Evolutionary conservation across 2,888 invertebrate species (phyloP).

Genomic region (Oegoconia quadripuncta): DNA sequence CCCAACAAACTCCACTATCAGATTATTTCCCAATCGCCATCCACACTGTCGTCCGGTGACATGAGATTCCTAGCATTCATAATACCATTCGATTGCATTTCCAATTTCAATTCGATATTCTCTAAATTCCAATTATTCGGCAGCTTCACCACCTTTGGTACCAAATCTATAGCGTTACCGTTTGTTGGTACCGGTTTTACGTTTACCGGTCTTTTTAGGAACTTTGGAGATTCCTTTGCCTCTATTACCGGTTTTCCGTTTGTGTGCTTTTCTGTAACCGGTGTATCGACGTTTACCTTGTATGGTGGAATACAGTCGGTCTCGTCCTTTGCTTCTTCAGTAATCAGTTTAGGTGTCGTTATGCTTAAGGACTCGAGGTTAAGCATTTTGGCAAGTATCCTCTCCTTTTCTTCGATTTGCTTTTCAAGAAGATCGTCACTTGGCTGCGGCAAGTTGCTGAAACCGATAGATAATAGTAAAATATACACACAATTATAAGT

Average conservation of each 20-base stretch:
- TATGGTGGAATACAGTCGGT: slow-evolving; percentile 13
- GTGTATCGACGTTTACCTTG: slow-evolving; percentile 15
- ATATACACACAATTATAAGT: no score
- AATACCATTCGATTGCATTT: slow-evolving; percentile 43
- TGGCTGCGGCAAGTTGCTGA: slow-evolving; percentile 72
- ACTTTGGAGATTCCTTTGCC: slow-evolving; percentile 11
- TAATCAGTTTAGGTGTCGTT: slow-evolving; percentile 19
- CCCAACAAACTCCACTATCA: no score
- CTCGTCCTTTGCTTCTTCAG: slow-evolving; percentile 18
- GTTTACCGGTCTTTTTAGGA: slow-evolving; percentile 10
- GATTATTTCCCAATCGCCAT: slow-evolving; percentile 70
- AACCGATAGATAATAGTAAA: slow-evolving; percentile 16
- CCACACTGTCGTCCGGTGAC: slow-evolving; percentile 63
- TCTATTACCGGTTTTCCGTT: slow-evolving; percentile 17
- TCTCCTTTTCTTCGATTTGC: slow-evolving; percentile 87
- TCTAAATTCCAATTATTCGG: slow-evolving; percentile 81
- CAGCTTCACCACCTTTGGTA: slow-evolving; percentile 71
- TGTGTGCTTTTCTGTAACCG: slow-evolving; percentile 13
- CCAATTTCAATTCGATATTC: slow-evolving; percentile 62
- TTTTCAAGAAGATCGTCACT: slow-evolving; percentile 83
- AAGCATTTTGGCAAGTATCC: slow-evolving; percentile 82
- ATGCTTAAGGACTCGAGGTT: slow-evolving; percentile 79
- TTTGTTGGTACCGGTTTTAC: slow-evolving; percentile 14
- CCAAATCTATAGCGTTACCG: slow-evolving; percentile 41
- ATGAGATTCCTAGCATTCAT: slow-evolving; percentile 36